Evolutionary conservation across 2,888 invertebrate species (phyloP), one percentile per base, ranked within the genome.

Genomic region (Plebejus melissa): DNA sequence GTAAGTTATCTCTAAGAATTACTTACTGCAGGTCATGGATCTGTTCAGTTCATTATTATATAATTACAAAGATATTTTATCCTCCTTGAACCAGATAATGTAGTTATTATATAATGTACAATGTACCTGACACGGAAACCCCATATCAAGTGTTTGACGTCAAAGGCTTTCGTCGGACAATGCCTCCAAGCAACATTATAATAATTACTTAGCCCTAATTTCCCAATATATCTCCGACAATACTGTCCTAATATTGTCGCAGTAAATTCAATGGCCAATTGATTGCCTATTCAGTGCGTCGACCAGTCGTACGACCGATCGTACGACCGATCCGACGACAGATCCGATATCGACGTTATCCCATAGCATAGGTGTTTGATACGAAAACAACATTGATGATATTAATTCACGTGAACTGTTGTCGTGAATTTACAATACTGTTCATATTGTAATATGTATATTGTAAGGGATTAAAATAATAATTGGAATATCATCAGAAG

Each of bases 231-330:
- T 65, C 65, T 65, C 65, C 36, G 41, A 70, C 70, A 70, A 70
- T 70, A 70, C 38, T 70, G 22, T 70, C 70, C 70, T 41, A 70
- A 70, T 41, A 70, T 70, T 70, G 70, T 41, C 70, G 41, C 41
- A 41, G 38, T 70, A 41, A 70, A 70, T 70, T 41, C 70, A 41
- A 41, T 70, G 70, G 70, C 70, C 70, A 70, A 41, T 65, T 41
- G 70, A 70, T 70, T 70, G 70, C 41, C 70, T 70, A 70, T 70
- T 70, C 38, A 70, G 41, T 22, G 41, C 5, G 38, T 69, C 16
- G 69, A 69, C n/a, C 69, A 38, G 38, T 69, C 36, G 32, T 28
- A 4, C 69, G 28, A 69, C 7, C 13, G 16, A 36, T 69, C 69
- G n/a, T 69, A 7, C 69, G 22, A 69, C 36, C 28, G 36, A 69